Conservation (phyloP, 1,140 invertebrate species). For the Drosophila truncata region DNA sequence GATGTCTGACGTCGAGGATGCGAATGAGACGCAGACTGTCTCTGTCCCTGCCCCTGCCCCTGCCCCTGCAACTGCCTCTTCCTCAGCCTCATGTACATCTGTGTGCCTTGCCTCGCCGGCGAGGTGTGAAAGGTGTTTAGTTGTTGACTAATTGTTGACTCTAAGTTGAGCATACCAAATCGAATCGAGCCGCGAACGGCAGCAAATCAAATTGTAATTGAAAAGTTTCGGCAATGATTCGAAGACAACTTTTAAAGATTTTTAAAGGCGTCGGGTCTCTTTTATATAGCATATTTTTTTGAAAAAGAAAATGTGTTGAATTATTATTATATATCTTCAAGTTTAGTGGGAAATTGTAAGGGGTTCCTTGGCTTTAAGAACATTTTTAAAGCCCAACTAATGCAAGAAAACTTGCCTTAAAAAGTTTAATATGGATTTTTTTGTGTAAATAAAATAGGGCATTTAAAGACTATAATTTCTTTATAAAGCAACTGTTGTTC, state of each 20-base stretch:
- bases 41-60: conserved; percentile 15
- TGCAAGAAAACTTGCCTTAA: neutral
- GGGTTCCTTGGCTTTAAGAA: neutral
- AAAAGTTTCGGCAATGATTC: conserved; percentile 22
- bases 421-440: neutral
- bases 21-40: conserved; percentile 41
- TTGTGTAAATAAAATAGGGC: neutral
- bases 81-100: conserved; percentile 16
- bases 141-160: conserved; percentile 78
- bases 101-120: conserved; percentile 17
- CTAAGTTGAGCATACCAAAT: conserved; percentile 74
- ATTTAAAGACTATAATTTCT: neutral
- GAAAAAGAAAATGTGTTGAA: neutral
- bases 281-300: neutral
- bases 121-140: conserved; percentile 79
- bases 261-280: neutral
- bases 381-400: neutral
- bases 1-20: conserved; percentile 70
- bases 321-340: neutral
- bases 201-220: conserved; percentile 20
- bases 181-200: conserved; percentile 31
- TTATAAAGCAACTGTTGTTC: neutral
- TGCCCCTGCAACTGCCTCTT: conserved; percentile 15
- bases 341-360: neutral
- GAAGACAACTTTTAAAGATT: neutral